Evolutionary conservation across 2,113 vertebrate genomes (phyloP), one percentile per base, ranked within the genome.

Genomic region (Herpetotheres cachinnans): DNA sequence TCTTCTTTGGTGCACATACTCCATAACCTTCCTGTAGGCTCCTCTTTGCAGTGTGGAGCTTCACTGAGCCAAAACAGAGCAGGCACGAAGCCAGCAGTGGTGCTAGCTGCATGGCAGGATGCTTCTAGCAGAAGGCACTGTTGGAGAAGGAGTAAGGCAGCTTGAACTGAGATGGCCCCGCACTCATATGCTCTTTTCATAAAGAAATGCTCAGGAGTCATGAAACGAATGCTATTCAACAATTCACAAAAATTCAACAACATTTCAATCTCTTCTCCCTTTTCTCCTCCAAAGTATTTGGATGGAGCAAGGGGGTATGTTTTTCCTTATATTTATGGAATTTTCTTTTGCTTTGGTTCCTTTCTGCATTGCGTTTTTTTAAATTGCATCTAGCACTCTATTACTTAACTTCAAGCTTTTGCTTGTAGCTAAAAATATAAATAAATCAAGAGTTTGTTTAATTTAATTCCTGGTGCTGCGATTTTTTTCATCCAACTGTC

Each of bases 351-450:
- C 38, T 88, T 91, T 70, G 16, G 11, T 59, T 83, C 27, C 58
- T 76, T 86, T 47, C 38, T 90, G 47, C 25, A 22, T 26, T 70
- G 38, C 56, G 9, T 50, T 79, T 87, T 61, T 29, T 1, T 0
- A 16, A 93, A 82, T 22, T 73, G 38, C 54, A 82, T 84, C 42
- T 80, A 80, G 49, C n/a, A 80, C 66, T 93, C 82, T 76, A 89
- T 70, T 85, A 84, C 78, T 82, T 71, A 62, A 65, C 56, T 66
- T 95, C 70, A 76, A 63, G 73, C 36, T 90, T 86, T 93, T 89
- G 46, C 66, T 84, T 95, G 85, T 78, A 94, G 72, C 67, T 90
- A 89, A 96, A 97, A 89, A 89, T 95, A 95, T 76, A 96, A 97
- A 93, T 93, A 97, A 97, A 88, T 95, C 77, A 96, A 82, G 40